Percentiles rank a stretch among this genome's conserved stretches.
Evolutionary conservation across 2,797 vertebrate species (phyloP).

Genomic region (Rhinoraja longicauda): DNA sequence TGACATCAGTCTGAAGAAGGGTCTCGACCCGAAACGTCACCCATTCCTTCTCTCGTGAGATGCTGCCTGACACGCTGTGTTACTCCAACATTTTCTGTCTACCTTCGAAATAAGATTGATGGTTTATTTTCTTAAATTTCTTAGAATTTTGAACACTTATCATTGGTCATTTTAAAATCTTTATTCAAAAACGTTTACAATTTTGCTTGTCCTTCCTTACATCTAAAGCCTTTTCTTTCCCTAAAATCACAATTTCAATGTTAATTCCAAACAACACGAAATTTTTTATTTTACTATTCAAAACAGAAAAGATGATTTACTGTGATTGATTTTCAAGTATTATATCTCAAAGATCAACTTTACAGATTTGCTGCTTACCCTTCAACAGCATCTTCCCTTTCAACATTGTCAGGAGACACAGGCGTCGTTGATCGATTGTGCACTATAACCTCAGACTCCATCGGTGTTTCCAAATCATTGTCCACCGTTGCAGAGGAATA

Average conservation of each 20-base stretch:
- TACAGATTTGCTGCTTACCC: slow-evolving; percentile 16
- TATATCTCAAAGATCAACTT: background rate
- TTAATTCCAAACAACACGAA: background rate
- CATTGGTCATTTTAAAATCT: background rate
- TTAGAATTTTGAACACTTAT: background rate
- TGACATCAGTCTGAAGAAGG: too few relatives aligned
- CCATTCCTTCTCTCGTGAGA: too few relatives aligned
- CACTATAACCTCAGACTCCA: slow-evolving; percentile 23
- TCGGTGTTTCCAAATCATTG: background rate
- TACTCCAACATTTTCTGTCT: too few relatives aligned
- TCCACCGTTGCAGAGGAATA: slow-evolving; percentile 41
- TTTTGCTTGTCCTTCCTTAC: background rate
- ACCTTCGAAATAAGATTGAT: background rate
- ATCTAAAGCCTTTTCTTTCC: background rate
- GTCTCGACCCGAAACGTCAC: too few relatives aligned
- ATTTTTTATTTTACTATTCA: background rate
- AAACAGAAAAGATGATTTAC: background rate
- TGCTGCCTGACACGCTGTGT: too few relatives aligned
- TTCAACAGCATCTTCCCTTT: slow-evolving; percentile 31
- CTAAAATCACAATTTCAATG: background rate
- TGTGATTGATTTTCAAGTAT: background rate
- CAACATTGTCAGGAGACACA: background rate
- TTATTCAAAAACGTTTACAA: background rate
- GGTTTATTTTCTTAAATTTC: background rate
- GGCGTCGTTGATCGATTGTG: background rate